Evolutionary conservation across 1,140 invertebrate genomes (phyloP).

Genomic region (Eumeta japonica): DNA sequence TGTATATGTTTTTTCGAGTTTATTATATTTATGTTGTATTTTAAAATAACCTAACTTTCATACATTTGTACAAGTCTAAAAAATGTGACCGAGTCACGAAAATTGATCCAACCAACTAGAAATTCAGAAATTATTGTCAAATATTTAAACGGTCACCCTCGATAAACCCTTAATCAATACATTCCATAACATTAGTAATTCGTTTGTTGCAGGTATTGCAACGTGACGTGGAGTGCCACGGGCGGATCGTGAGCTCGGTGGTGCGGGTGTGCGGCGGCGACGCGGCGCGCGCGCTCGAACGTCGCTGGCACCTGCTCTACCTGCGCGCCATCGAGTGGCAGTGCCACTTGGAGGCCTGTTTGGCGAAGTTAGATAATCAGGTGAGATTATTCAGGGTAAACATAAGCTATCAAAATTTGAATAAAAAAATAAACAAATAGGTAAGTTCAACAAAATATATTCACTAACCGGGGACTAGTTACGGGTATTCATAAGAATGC

Average conservation of each 20-base stretch:
- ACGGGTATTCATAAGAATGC: no score
- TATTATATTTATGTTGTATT: not conserved
- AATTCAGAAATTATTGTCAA: not conserved
- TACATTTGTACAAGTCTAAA: not conserved
- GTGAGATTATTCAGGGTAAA: constrained; percentile 20
- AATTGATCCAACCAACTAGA: no score
- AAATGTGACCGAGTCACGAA: not conserved
- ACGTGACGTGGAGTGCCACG: constrained; percentile 80
- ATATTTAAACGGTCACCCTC: no score
- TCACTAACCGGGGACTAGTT: no score
- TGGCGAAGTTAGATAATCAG: constrained; percentile 48
- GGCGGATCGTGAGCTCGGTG: constrained; percentile 76
- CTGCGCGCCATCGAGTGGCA: constrained; percentile 86
- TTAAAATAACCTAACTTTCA: not conserved
- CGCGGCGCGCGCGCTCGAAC: constrained; percentile 65
- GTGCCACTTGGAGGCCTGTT: constrained; percentile 60
- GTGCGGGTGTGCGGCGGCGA: constrained; percentile 66
- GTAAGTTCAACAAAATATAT: no score
- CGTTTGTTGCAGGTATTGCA: constrained; percentile 71
- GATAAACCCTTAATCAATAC: not conserved
- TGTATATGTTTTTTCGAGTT: no score
- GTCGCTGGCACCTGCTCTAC: constrained; percentile 85
- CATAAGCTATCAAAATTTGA: no score
- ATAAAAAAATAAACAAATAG: no score
- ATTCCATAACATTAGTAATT: not conserved